phyloP scores from a whole-genome alignment of 2,888 invertebrate genomes.

The Pimpla rufipes region DNA sequence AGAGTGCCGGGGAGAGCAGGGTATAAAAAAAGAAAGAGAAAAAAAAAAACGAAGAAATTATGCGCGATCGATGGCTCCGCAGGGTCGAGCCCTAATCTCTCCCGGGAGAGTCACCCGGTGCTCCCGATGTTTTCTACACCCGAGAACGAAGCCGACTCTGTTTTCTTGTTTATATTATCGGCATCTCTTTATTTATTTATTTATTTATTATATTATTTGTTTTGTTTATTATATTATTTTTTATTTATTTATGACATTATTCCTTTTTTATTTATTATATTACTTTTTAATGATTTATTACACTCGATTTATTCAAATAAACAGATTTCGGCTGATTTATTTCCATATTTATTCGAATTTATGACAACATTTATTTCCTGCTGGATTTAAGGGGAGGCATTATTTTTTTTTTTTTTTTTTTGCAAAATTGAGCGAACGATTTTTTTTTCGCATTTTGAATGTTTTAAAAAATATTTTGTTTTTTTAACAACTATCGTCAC shows the following conservation, averaged over 20 bases:
- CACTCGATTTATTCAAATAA: too few relatives aligned
- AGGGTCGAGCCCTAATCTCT: conserved; percentile 51
- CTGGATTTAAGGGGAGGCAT: too few relatives aligned
- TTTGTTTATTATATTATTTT: too few relatives aligned
- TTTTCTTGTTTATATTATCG: conserved; percentile 5
- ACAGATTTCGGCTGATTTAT: too few relatives aligned
- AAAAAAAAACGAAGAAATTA: conserved; percentile 63
- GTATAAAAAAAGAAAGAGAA: conserved; percentile 33
- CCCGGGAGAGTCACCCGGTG: conserved; percentile 54
- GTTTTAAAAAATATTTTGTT: conserved; percentile 1
- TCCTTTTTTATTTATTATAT: not conserved
- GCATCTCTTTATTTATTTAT: not conserved
- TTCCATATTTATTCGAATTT: too few relatives aligned
- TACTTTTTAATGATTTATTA: not conserved
- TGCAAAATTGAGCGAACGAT: not conserved
- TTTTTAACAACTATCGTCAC: conserved; percentile 5
- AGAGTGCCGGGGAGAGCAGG: conserved; percentile 1
- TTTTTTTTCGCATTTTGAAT: conserved; percentile 27
- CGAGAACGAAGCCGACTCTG: not conserved
- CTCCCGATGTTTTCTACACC: conserved; percentile 4
- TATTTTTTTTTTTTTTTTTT: too few relatives aligned
- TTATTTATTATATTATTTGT: not conserved
- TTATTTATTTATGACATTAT: not conserved
- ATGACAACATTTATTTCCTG: too few relatives aligned
- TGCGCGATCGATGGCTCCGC: conserved; percentile 64